Evolutionary conservation across 2,888 invertebrate genomes (phyloP), one percentile per base, ranked within the genome.

Genomic region (Heliconius ismenius): DNA sequence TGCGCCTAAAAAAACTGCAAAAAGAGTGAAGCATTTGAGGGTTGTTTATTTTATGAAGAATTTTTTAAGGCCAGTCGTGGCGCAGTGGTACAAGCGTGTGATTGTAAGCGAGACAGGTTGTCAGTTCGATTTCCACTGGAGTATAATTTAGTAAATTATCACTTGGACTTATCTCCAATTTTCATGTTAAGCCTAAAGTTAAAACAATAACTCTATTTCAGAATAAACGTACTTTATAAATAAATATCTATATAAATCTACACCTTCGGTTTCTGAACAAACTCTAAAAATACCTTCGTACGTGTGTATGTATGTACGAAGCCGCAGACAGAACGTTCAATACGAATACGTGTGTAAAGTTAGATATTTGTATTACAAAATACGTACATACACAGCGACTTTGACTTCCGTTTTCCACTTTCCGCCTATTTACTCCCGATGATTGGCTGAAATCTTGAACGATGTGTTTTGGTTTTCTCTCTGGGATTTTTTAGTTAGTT

Each of bases 331-430:
- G 28, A 63, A 32, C 10, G 26, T 68, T 26, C 26, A 39, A 10
- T 49, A 49, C 68, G 26, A 11, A 28, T 49, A 68, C 26, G 43
- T 67, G 24, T 24, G 39, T 18, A 28, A 26, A 32, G 64, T 64
- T 32, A 65, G 10, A 64, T 64, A 39, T 36, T n/a, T 39, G n/a
- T 65, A 54, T 28, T 69, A 28, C 28, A 7, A 54, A 69, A 69
- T 32, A 32, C 32, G 1, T 32, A 32, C 7, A 32, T 69, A 69
- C n/a, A 28, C 11, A 26, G 69, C 54, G 28, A 69, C 54, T 69
- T 69, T 69, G n/a, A 54, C 54, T 69, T 67, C 67, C 67, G 39
- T 15, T 67, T 69, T 54, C 69, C 28, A 54, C n/a, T 69, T 69
- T 32, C 28, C 69, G n/a, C 69, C 54, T 49, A 69, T 69, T 69